phyloP scores from a whole-genome alignment of 2,888 invertebrate genomes.

The Clusia tigrina region DNA sequence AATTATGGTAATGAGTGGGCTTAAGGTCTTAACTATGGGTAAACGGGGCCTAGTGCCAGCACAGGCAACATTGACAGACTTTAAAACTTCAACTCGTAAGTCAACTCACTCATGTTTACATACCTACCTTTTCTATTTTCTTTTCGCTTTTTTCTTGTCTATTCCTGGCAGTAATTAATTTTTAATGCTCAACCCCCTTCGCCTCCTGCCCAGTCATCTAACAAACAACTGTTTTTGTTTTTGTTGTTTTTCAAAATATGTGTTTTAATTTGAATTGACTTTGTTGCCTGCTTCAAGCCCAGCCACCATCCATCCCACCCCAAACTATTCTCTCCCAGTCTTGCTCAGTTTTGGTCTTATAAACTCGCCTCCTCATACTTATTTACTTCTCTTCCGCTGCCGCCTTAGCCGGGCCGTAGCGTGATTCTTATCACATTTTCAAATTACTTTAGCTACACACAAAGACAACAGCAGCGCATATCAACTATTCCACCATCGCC shows the following conservation, averaged over 20 bases:
- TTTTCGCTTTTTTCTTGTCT: too few relatives aligned
- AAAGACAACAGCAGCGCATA: constrained; percentile 10
- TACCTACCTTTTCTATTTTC: too few relatives aligned
- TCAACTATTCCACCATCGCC: constrained; percentile 8
- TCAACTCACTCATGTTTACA: too few relatives aligned
- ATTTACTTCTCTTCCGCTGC: not conserved
- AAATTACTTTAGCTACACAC: constrained; percentile 50
- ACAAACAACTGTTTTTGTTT: too few relatives aligned
- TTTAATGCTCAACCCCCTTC: too few relatives aligned
- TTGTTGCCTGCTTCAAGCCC: not conserved
- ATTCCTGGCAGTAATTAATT: too few relatives aligned
- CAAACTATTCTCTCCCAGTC: not conserved
- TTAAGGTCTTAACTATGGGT: not conserved
- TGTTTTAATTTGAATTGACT: constrained; percentile 56
- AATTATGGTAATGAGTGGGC: not conserved
- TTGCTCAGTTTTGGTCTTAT: not conserved
- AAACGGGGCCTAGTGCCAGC: too few relatives aligned
- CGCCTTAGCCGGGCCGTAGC: not conserved
- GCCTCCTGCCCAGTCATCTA: too few relatives aligned
- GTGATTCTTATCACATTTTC: constrained; percentile 56
- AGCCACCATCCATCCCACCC: not conserved
- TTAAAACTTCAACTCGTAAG: too few relatives aligned
- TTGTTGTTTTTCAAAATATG: constrained; percentile 49
- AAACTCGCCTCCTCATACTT: not conserved
- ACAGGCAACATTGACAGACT: too few relatives aligned